phyloP scores from a whole-genome alignment of 2,113 vertebrate genomes.

The Tiliqua scincoides region DNA sequence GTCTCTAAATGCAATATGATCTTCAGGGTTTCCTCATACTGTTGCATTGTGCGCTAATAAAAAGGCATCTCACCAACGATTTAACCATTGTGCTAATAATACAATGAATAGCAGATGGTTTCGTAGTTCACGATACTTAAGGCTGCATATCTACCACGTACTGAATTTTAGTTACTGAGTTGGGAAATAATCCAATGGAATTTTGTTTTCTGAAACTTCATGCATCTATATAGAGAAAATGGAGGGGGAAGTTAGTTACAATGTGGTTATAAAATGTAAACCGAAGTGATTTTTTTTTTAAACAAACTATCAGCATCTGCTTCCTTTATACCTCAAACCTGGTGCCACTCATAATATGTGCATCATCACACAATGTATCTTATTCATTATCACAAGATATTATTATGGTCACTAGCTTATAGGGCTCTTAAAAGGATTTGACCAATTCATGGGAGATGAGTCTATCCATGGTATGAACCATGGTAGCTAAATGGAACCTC shows the following conservation, averaged over 20 bases:
- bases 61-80: slow-evolving; percentile 19
- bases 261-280: not conserved
- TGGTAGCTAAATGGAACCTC: not conserved
- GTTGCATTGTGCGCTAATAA: slow-evolving; percentile 24
- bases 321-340: no score
- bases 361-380: no score
- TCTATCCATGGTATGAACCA: not conserved
- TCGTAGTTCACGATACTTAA: not conserved
- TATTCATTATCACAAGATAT: not conserved
- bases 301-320: no score
- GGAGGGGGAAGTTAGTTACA: not conserved
- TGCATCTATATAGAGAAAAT: no score
- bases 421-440: no score
- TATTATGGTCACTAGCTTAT: not conserved
- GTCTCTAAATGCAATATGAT: slow-evolving; percentile 4
- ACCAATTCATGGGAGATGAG: not conserved
- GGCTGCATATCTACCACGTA: not conserved
- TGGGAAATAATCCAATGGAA: slow-evolving; percentile 1
- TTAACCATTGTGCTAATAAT: slow-evolving; percentile 11
- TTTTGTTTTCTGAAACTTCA: not conserved
- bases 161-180: not conserved
- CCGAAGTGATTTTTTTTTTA: no score
- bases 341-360: no score
- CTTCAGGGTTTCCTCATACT: slow-evolving; percentile 27
- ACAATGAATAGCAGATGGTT: slow-evolving; percentile 5